Base-by-base conservation (phyloP, 1,140 invertebrate species). In the Mycetomoellerius zeteki region DNA sequence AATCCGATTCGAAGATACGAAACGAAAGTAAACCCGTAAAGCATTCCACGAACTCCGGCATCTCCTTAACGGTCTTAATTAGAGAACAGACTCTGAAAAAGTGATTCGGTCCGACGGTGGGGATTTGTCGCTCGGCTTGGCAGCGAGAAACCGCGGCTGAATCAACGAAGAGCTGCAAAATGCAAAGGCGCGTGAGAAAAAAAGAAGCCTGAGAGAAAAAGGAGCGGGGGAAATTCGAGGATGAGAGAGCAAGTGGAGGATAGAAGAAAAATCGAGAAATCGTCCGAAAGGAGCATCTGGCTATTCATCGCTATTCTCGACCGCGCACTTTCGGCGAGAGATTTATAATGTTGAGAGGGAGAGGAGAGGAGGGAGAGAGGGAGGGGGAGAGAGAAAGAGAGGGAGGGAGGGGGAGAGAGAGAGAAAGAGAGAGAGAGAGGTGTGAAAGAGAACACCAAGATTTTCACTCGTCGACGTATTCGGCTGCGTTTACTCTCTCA, bases 201-300 rank as follows among this genome's bases (percentile, higher is more conserved):
- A 72, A 65, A 80, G 54, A 82, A 30, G 14, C 54, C 24, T n/a
- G 37, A 50, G 24, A 73, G 80, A 73, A 73, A 82, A 16, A 73
- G 54, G 50, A 60, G 37, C 69, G 37, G 5, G 27, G 50, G n/a
- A 75, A 73, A 84, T 84, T 75, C 50, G 65, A 43, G 65, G n/a
- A 56, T 60, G 37, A 60, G 47, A 43, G 62, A 71, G 78, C 14
- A 62, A 27, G 37, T 19, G 43, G 37, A 21, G 21, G 21, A 54
- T 21, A 80, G 37, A 37, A 65, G 52, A 73, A 84, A 84, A 84
- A 84, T 84, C 80, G 69, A 84, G 69, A 73, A 84, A 84, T 84
- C 37, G 80, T 73, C 69, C 80, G 80, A 84, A 84, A 84, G 73
- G 80, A 84, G 80, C 69, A 84, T 73, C 80, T 84, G 80, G 80